phyloP scores from a whole-genome alignment of 2,888 invertebrate species.

The Parelbella ahira region DNA sequence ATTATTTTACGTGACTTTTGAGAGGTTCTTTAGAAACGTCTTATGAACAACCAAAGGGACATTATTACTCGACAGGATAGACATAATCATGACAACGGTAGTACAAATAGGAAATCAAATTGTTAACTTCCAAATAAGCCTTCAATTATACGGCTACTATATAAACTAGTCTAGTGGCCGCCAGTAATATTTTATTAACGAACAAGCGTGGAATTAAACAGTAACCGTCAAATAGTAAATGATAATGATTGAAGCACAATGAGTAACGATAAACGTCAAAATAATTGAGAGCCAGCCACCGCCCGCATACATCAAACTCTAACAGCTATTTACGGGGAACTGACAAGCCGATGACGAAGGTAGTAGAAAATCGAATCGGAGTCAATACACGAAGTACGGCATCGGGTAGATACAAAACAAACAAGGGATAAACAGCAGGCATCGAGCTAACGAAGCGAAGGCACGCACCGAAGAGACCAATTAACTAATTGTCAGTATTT shows the following conservation, averaged over 20 bases:
- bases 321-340: slow-evolving; percentile 11
- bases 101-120: too few relatives aligned
- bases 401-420: slow-evolving; percentile 16
- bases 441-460: slow-evolving; percentile 34
- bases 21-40: too few relatives aligned
- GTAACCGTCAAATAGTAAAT: slow-evolving; percentile 1
- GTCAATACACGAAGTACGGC: slow-evolving; percentile 20
- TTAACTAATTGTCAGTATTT: slow-evolving; percentile 36
- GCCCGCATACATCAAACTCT: slow-evolving; percentile 18
- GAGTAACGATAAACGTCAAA: slow-evolving; percentile 14
- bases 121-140: too few relatives aligned
- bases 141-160: too few relatives aligned
- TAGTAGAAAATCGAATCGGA: slow-evolving; percentile 21
- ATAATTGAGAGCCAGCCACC: slow-evolving; percentile 9
- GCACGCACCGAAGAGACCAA: slow-evolving; percentile 32
- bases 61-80: too few relatives aligned
- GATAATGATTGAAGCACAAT: slow-evolving; percentile 7
- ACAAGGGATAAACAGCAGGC: slow-evolving; percentile 25
- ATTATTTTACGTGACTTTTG: too few relatives aligned
- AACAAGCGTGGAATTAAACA: too few relatives aligned
- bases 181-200: too few relatives aligned
- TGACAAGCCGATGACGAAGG: slow-evolving; percentile 22
- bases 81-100: too few relatives aligned
- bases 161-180: too few relatives aligned
- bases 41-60: too few relatives aligned